phyloP scores from a whole-genome alignment of 1,140 invertebrate species.

The Myzus persicae region DNA sequence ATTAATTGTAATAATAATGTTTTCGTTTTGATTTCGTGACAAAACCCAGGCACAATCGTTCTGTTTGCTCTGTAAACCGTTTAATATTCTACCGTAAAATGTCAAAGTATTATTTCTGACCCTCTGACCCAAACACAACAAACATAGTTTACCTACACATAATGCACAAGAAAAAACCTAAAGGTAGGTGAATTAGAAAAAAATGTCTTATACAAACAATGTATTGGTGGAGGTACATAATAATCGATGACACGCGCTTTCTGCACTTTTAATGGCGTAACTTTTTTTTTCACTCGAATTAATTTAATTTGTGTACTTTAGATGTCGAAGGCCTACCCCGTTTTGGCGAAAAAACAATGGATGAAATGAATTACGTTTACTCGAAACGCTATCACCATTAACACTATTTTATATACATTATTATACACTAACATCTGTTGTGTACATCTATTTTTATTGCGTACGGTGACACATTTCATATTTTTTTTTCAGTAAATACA shows the following conservation, averaged over 20 bases:
- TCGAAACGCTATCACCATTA: background rate
- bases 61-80: background rate
- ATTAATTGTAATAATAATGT: background rate
- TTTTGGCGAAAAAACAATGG: background rate
- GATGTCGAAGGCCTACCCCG: background rate
- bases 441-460: background rate
- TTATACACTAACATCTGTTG: background rate
- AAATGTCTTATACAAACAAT: background rate
- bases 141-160: background rate
- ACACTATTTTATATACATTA: background rate
- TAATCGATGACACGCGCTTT: background rate
- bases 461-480: background rate
- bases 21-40: background rate
- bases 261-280: background rate
- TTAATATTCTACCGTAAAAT: background rate
- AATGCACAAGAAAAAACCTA: background rate
- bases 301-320: constrained; percentile 17
- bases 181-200: background rate
- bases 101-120: background rate
- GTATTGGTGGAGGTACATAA: background rate
- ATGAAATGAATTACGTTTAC: background rate
- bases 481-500: background rate
- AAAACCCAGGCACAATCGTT: background rate
- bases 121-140: background rate
- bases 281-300: background rate